Conservation (phyloP, 2,888 invertebrate species). For the Linnaemya tessellans region DNA sequence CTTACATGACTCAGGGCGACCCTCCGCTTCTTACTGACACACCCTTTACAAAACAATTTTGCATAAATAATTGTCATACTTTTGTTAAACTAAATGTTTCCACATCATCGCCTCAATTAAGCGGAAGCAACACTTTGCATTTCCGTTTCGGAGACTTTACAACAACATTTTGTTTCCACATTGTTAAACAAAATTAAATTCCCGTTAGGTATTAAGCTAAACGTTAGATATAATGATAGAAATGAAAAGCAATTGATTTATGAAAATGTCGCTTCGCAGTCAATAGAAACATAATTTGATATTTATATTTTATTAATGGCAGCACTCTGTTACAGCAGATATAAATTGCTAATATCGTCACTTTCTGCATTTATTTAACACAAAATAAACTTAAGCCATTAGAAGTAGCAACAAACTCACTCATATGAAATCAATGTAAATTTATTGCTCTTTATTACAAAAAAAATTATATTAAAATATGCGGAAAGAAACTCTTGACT, state of each 20-base stretch:
- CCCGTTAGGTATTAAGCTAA: neutral
- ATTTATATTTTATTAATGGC: conserved; percentile 30
- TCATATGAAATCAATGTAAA: too few species aligned
- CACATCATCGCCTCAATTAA: conserved; percentile 28
- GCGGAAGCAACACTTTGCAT: conserved; percentile 61
- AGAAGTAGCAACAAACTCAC: neutral
- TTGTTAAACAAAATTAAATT: neutral
- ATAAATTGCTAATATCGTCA: neutral
- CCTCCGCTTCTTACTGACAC: too few species aligned
- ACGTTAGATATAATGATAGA: conserved; percentile 1
- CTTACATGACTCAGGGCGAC: too few species aligned
- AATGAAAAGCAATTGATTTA: conserved; percentile 32
- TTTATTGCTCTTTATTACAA: neutral
- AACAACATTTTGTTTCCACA: neutral
- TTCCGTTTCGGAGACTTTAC: conserved; percentile 37
- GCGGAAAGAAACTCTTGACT: conserved; percentile 25
- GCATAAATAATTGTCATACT: neutral
- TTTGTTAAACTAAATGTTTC: neutral
- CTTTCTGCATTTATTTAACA: neutral
- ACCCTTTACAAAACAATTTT: neutral
- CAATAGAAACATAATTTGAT: neutral
- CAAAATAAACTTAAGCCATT: neutral
- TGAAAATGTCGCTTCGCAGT: conserved; percentile 2
- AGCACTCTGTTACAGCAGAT: conserved; percentile 13
- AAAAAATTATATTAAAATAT: conserved; percentile 26